A percentile compares a stretch with the other conserved stretches of the same genome.
Conservation (phyloP, 2,797 vertebrate species). For the Tenualosa ilisha region DNA sequence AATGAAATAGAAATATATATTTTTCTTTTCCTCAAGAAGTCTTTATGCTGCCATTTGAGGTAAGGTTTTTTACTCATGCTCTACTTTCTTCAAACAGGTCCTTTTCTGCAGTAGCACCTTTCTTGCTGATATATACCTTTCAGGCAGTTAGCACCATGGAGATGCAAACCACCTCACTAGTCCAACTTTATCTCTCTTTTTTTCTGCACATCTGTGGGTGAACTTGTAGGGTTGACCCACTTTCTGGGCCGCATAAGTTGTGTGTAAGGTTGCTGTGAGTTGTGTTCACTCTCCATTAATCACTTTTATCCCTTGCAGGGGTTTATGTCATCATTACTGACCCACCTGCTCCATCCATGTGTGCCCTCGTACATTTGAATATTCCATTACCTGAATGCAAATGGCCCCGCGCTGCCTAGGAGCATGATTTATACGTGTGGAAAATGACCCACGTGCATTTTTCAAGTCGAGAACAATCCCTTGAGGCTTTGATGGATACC, state of each 20-base stretch:
- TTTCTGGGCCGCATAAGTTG: conserved; percentile 67
- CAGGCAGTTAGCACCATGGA: not conserved
- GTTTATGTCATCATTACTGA: conserved; percentile 70
- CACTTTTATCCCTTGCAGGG: conserved; percentile 63
- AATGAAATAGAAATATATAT: not conserved
- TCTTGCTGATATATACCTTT: not conserved
- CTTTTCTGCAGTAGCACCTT: not conserved
- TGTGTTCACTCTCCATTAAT: conserved; percentile 65
- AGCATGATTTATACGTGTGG: conserved; percentile 66
- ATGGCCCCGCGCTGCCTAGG: conserved; percentile 65
- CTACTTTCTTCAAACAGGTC: not conserved
- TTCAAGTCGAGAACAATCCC: conserved; percentile 54
- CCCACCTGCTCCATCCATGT: conserved; percentile 62
- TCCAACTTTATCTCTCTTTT: not conserved
- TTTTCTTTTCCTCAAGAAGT: not conserved
- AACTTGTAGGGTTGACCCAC: conserved; percentile 75
- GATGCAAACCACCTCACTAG: not conserved
- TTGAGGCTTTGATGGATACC: conserved; percentile 57
- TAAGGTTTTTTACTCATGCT: not conserved
- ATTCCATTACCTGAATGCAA: conserved; percentile 65
- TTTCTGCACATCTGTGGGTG: conserved; percentile 64
- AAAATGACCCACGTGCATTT: conserved; percentile 53
- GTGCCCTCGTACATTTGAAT: conserved; percentile 65
- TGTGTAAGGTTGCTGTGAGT: conserved; percentile 56
- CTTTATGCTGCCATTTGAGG: not conserved